Percentiles rank a stretch among this genome's conserved stretches.
Conservation (phyloP, 2,113 vertebrate genomes). For the Forbesichthys papilliferus region DNA sequence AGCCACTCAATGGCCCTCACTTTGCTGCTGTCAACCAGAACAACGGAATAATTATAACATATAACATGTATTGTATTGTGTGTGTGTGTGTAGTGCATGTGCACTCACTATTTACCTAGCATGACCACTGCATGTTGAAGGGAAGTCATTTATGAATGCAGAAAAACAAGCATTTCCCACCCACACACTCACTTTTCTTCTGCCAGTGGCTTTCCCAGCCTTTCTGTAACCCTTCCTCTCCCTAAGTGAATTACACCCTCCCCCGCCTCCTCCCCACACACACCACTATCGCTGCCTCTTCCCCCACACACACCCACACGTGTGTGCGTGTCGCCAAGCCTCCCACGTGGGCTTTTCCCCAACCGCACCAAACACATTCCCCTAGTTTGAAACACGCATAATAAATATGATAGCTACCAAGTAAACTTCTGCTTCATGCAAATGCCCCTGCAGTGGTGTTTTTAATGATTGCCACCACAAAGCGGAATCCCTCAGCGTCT, state of each 20-base stretch:
- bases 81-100: not conserved
- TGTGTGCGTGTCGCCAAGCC: too few relatives aligned
- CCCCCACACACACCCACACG: not conserved
- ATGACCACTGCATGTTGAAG: not conserved
- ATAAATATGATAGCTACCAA: not conserved
- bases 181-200: not conserved
- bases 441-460: slow-evolving; percentile 1
- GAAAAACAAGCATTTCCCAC: slow-evolving; percentile 23
- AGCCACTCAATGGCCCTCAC: too few relatives aligned
- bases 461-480: too few relatives aligned
- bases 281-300: too few relatives aligned
- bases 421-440: slow-evolving; percentile 31
- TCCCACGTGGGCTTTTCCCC: slow-evolving; percentile 14
- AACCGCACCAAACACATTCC: slow-evolving; percentile 11
- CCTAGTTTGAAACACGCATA: not conserved
- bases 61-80: too few relatives aligned
- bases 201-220: slow-evolving; percentile 31
- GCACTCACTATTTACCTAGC: not conserved
- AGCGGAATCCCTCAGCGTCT: too few relatives aligned
- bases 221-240: slow-evolving; percentile 27
- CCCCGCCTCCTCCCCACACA: not conserved
- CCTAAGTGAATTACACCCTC: not conserved
- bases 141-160: slow-evolving; percentile 3
- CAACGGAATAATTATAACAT: too few relatives aligned
- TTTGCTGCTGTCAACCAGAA: too few relatives aligned